A percentile compares a stretch with the other conserved stretches of the same genome.
phyloP scores from a whole-genome alignment of 37 sponge, comb jelly and placozoan genomes.

The Theonella swinhoei region DNA sequence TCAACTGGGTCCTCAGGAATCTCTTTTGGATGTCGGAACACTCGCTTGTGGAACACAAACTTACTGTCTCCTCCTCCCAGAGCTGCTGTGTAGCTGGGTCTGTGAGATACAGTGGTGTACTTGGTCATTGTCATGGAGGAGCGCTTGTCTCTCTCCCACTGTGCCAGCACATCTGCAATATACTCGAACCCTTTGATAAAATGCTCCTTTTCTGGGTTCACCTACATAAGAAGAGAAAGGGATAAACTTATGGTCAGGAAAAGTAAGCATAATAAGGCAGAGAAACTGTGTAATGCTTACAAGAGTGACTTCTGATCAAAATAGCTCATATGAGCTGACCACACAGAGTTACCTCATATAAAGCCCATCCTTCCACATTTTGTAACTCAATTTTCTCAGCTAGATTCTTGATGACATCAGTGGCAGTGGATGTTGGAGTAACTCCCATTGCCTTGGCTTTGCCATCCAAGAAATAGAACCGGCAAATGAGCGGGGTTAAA shows the following conservation, averaged over 20 bases:
- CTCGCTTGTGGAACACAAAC: conserved; percentile 92
- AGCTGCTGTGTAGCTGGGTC: conserved; percentile 74
- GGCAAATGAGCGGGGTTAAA: conserved; percentile 87
- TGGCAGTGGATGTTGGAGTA: conserved; percentile 78
- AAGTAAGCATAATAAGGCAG: neutral
- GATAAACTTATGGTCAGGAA: neutral
- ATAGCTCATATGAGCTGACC: too few relatives aligned
- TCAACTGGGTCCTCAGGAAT: conserved; percentile 97
- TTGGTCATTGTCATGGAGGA: conserved; percentile 90
- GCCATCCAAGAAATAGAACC: conserved; percentile 97
- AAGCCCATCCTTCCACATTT: conserved; percentile 92
- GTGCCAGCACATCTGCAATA: conserved; percentile 93
- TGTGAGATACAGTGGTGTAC: conserved; percentile 82
- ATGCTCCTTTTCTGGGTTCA: conserved; percentile 89
- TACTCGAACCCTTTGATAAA: conserved; percentile 92
- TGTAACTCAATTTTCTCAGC: conserved; percentile 91
- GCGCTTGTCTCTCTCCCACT: conserved; percentile 95
- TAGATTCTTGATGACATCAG: conserved; percentile 82
- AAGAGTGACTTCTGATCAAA: too few relatives aligned
- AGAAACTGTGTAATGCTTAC: too few relatives aligned
- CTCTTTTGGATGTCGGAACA: conserved; percentile 91
- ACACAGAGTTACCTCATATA: conserved; percentile 93
- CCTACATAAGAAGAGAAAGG: conserved; percentile 46
- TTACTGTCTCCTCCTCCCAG: conserved; percentile 92
- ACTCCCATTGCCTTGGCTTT: conserved; percentile 96